phyloP scores from a whole-genome alignment of 2,797 vertebrate genomes.

The Semaprochilodus insignis region DNA sequence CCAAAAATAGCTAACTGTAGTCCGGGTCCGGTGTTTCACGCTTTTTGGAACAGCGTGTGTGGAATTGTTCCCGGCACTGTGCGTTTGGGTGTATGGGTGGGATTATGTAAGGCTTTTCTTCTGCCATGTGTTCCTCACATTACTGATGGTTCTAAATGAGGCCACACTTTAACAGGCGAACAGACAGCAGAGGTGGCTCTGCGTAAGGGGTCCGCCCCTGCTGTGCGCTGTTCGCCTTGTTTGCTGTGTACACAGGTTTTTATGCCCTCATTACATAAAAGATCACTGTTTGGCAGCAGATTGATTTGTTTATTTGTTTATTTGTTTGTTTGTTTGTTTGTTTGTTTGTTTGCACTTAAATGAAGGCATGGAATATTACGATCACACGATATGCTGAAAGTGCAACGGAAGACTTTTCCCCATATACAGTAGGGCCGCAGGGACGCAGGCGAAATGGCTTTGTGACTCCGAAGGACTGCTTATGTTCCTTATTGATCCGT shows the following conservation, averaged over 20 bases:
- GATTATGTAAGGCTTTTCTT: slow-evolving; percentile 50
- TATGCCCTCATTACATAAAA: slow-evolving; percentile 37
- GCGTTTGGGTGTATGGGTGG: slow-evolving; percentile 31
- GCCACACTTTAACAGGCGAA: slow-evolving; percentile 53
- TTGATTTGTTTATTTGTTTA: neutral
- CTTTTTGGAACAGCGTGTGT: neutral
- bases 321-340: neutral
- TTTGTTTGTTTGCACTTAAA: neutral
- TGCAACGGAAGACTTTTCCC: neutral
- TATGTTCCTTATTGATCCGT: neutral
- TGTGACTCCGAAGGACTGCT: neutral
- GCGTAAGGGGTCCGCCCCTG: neutral
- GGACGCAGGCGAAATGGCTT: neutral
- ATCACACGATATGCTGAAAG: neutral
- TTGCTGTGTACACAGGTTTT: slow-evolving; percentile 24
- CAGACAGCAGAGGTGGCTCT: neutral
- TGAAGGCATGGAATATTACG: slow-evolving; percentile 12
- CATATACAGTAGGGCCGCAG: neutral
- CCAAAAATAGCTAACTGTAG: neutral
- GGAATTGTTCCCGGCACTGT: neutral
- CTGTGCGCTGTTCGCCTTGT: neutral
- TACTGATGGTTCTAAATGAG: slow-evolving; percentile 65
- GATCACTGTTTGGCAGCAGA: slow-evolving; percentile 15
- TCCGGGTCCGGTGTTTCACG: neutral
- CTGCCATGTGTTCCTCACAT: slow-evolving; percentile 55